Conservation (phyloP, 2,888 invertebrate genomes). For the Synergus laeviventris region DNA sequence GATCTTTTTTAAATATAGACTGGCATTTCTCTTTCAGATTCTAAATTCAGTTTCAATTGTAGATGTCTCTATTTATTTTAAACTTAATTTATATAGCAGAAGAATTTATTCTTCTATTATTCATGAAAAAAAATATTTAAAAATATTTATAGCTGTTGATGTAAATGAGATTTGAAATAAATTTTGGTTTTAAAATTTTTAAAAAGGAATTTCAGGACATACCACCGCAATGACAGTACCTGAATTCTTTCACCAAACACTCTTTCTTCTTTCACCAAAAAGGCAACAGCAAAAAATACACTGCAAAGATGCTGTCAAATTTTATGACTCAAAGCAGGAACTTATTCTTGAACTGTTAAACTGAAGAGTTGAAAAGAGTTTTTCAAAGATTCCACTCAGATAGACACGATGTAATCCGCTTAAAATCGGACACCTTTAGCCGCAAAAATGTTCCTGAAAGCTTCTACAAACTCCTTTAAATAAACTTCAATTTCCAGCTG, state of each 20-base stretch:
- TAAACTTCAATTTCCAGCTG: background rate
- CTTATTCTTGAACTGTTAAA: constrained; percentile 56
- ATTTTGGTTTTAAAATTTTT: background rate
- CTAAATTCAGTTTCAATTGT: background rate
- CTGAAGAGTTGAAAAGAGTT: constrained; percentile 56
- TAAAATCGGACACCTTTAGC: constrained; percentile 50
- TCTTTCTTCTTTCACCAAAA: constrained; percentile 52
- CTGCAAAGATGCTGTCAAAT: constrained; percentile 62
- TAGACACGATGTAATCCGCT: constrained; percentile 61
- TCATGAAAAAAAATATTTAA: background rate
- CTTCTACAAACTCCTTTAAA: background rate
- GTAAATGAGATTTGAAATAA: too few species aligned
- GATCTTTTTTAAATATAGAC: background rate
- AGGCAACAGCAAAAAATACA: constrained; percentile 61
- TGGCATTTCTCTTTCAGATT: background rate
- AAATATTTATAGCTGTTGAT: background rate
- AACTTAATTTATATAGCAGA: background rate
- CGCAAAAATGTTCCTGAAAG: constrained; percentile 55
- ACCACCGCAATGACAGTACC: too few species aligned
- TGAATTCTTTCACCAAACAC: background rate
- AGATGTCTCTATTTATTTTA: constrained; percentile 9
- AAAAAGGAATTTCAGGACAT: background rate
- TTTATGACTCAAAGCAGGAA: constrained; percentile 60
- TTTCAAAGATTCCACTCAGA: constrained; percentile 51
- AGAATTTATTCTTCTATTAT: background rate